A percentile compares a stretch with the other conserved stretches of the same genome.
Conservation (phyloP, 2,113 vertebrate genomes). For the Semnornis frantzii region DNA sequence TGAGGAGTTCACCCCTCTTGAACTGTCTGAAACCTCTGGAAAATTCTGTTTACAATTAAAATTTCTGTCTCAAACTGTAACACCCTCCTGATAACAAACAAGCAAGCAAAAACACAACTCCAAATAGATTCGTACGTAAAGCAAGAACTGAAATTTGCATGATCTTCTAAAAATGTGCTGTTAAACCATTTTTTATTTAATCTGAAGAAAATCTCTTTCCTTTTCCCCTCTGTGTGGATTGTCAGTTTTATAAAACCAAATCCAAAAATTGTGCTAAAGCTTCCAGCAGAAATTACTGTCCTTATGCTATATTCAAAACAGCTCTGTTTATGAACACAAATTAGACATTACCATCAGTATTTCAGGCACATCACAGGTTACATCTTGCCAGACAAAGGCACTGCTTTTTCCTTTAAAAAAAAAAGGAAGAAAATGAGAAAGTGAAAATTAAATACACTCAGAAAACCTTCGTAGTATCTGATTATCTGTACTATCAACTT, state of each 20-base stretch:
- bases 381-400: background rate
- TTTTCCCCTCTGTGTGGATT: background rate
- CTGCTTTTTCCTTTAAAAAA: background rate
- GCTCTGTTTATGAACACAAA: background rate
- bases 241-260: background rate
- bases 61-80: too few relatives aligned
- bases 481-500: background rate
- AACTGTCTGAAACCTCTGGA: too few relatives aligned
- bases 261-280: background rate
- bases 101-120: background rate
- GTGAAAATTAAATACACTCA: background rate
- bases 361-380: conserved; percentile 39
- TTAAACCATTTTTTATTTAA: background rate
- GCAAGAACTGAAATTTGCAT: background rate
- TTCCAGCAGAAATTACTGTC: background rate
- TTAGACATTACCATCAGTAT: conserved; percentile 45
- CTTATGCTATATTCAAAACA: background rate
- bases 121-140: background rate
- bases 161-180: background rate
- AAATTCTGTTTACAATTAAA: too few relatives aligned
- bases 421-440: background rate
- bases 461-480: background rate
- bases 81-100: too few relatives aligned
- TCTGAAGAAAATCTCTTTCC: background rate
- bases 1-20: too few relatives aligned